A percentile compares a stretch with the other conserved stretches of the same genome.
These are phyloP conservation scores for Monopis laevigella DNA, from an alignment of 2,888 invertebrate genomes.

Conservation along the genomic window DNA sequence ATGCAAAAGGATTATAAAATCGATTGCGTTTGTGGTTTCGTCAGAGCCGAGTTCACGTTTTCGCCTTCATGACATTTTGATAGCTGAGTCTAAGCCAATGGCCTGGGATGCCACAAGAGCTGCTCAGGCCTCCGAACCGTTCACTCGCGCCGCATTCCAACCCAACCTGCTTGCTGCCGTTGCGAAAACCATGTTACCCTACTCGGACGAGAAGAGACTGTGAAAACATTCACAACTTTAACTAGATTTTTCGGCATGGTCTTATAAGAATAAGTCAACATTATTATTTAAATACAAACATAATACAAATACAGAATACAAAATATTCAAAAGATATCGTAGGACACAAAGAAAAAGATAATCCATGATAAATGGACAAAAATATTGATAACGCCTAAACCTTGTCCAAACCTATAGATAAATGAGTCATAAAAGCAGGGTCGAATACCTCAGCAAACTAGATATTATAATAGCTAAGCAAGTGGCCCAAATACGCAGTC, in stretches of 20 bases:
- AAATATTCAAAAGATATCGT: no score
- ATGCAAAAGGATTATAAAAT: no score
- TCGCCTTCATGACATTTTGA: conserved; percentile 51
- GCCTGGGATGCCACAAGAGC: conserved; percentile 35
- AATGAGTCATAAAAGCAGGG: background rate
- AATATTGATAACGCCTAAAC: no score
- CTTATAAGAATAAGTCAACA: no score
- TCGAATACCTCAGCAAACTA: background rate
- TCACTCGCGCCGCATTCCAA: conserved; percentile 49
- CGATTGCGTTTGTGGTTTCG: no score
- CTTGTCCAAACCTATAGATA: background rate
- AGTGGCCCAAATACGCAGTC: conserved; percentile 46
- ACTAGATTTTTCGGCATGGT: no score
- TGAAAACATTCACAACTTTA: no score
- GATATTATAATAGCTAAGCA: background rate
- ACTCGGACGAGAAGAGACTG: no score
- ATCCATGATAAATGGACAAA: no score
- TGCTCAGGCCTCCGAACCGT: conserved; percentile 35
- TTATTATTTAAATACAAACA: no score
- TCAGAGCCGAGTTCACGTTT: conserved; percentile 28
- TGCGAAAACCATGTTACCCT: conserved; percentile 32
- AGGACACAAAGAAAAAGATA: no score
- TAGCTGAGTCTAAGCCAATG: conserved; percentile 31
- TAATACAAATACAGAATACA: no score
- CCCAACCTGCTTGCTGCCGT: conserved; percentile 22